Percentiles rank a stretch among this genome's conserved stretches.
These are phyloP conservation scores for Furnarius figulus DNA, from an alignment of 2,113 vertebrate genomes.

Conservation along the genomic window DNA sequence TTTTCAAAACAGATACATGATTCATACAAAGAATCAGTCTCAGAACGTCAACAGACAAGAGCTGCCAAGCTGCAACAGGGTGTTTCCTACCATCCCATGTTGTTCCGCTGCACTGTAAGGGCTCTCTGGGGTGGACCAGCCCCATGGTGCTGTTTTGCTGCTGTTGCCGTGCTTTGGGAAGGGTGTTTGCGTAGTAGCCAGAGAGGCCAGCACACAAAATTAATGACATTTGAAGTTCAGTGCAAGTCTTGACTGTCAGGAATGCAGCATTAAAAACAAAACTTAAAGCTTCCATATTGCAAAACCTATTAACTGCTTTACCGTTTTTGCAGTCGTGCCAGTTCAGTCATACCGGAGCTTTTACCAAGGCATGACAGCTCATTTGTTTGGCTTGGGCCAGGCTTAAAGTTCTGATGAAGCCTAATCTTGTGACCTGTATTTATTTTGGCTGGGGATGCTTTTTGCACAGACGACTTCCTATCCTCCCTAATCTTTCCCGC, in stretches of 20 bases:
- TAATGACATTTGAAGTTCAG: constrained; percentile 43
- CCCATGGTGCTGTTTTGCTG: background rate
- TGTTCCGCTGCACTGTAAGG: background rate
- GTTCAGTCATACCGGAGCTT: constrained; percentile 47
- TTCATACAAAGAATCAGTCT: background rate
- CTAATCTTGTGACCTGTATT: constrained; percentile 76
- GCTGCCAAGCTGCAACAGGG: background rate
- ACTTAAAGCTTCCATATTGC: constrained; percentile 61
- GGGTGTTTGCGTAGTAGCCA: background rate
- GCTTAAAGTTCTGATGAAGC: constrained; percentile 75
- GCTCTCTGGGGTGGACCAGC: background rate
- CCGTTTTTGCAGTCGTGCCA: constrained; percentile 57
- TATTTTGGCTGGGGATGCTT: constrained; percentile 68
- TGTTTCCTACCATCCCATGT: background rate
- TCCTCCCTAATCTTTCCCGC: constrained; percentile 71
- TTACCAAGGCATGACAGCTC: constrained; percentile 69
- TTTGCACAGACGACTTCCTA: constrained; percentile 72
- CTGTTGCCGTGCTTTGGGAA: background rate
- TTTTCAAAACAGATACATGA: background rate
- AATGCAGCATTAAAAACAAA: constrained; percentile 62
- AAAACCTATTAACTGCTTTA: constrained; percentile 65
- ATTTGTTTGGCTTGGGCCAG: constrained; percentile 72
- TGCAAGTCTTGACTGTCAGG: constrained; percentile 44
- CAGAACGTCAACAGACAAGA: background rate
- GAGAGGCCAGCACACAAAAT: background rate